Evolutionary conservation across 2,888 invertebrate species (phyloP).

Genomic region (Mythimna vitellina): DNA sequence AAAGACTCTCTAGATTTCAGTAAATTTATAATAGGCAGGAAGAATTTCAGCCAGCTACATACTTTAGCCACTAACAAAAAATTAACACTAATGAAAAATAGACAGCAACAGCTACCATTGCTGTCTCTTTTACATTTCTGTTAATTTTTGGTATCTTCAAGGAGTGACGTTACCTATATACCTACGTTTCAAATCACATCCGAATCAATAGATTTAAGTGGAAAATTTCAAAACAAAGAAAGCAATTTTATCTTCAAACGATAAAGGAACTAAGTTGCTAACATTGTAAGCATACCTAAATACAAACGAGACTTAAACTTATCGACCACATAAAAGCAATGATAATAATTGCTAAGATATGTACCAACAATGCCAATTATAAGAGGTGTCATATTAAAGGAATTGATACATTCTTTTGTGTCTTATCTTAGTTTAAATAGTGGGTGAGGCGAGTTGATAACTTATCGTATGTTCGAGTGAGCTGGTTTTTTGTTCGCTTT

Average conservation of each 20-base stretch:
- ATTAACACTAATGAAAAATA: too few species aligned
- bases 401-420: conserved; percentile 65
- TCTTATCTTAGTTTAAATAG: conserved; percentile 65
- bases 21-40: not conserved
- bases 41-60: not conserved
- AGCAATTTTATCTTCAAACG: conserved; percentile 12
- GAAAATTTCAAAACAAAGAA: conserved; percentile 31
- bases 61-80: too few species aligned
- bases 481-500: conserved; percentile 60
- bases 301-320: conserved; percentile 39
- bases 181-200: not conserved
- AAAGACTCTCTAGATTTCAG: not conserved
- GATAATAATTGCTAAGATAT: conserved; percentile 51
- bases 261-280: conserved; percentile 41
- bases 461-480: conserved; percentile 57
- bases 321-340: conserved; percentile 46
- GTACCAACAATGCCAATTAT: conserved; percentile 53
- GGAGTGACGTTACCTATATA: conserved; percentile 8
- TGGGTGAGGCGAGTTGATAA: conserved; percentile 64
- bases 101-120: not conserved
- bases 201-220: not conserved
- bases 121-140: not conserved
- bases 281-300: conserved; percentile 33
- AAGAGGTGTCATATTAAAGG: conserved; percentile 58
- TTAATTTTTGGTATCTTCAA: not conserved